Evolutionary conservation across 2,797 vertebrate genomes (phyloP).

Genomic region (Columba guinea): DNA sequence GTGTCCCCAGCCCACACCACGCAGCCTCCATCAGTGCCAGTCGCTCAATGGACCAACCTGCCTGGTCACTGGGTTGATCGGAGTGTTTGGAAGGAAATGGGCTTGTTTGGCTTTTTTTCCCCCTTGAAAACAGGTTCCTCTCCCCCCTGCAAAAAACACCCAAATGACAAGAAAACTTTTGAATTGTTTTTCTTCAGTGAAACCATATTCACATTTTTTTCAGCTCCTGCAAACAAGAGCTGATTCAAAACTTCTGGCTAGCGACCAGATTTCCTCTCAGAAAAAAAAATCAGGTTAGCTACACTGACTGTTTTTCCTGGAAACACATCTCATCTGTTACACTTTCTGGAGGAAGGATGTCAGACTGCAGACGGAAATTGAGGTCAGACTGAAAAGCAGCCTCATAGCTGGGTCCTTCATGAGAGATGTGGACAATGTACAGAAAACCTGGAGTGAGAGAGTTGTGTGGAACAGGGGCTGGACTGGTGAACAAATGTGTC

Average conservation of each 20-base stretch:
- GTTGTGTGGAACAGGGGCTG: not conserved
- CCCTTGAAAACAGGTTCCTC: not conserved
- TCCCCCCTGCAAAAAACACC: fast-evolving
- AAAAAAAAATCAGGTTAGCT: not conserved
- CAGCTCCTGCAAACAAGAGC: not conserved
- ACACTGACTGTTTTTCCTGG: not conserved
- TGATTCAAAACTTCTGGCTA: conserved; percentile 12
- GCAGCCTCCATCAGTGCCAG: not conserved
- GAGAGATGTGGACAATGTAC: not conserved
- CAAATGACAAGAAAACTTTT: not conserved
- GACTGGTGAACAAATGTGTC: not conserved
- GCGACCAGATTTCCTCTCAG: not conserved
- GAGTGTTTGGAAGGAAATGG: not conserved
- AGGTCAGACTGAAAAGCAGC: not conserved
- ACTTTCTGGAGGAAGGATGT: not conserved
- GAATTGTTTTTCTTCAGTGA: not conserved
- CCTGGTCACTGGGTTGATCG: not conserved
- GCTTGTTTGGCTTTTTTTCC: not conserved
- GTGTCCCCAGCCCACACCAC: not conserved
- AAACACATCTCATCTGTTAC: not conserved
- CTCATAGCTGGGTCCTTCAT: not conserved
- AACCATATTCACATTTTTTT: not conserved
- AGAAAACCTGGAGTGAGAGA: not conserved
- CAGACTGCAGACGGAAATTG: not conserved
- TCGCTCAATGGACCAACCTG: not conserved